A percentile compares a stretch with the other conserved stretches of the same genome.
These are phyloP conservation scores for Platorchestia sp. DNA, from an alignment of 1,140 invertebrate species.

Conservation along the genomic window DNA sequence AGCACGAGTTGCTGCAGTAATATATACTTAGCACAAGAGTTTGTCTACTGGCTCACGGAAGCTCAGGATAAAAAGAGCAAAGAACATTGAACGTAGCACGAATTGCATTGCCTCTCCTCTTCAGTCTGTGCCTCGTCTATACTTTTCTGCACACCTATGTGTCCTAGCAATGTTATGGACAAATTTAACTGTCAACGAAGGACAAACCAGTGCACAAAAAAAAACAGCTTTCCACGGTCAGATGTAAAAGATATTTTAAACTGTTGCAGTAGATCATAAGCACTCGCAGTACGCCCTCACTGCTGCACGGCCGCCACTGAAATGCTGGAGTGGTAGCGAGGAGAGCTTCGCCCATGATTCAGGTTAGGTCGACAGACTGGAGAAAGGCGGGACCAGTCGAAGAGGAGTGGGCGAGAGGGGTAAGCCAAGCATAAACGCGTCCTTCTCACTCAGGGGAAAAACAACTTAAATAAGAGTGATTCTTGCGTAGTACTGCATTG, in stretches of 20 bases:
- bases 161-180: neutral
- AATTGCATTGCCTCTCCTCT: conserved; percentile 19
- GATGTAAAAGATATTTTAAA: neutral
- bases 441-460: neutral
- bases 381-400: neutral
- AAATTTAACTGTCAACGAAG: neutral
- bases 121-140: neutral
- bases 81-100: neutral
- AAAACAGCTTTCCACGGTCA: neutral
- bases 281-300: neutral
- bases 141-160: neutral
- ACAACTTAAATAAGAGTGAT: neutral
- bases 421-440: neutral
- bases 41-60: neutral
- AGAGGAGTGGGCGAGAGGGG: neutral
- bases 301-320: neutral
- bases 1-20: neutral
- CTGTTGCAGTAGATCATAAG: neutral
- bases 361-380: neutral
- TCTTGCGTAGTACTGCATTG: neutral
- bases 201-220: neutral
- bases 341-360: neutral
- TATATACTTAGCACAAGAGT: neutral
- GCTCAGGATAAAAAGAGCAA: conserved; percentile 42
- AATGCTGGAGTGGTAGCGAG: neutral